Conservation (phyloP, 1,140 invertebrate genomes). For the Calephelis virginiensis region DNA sequence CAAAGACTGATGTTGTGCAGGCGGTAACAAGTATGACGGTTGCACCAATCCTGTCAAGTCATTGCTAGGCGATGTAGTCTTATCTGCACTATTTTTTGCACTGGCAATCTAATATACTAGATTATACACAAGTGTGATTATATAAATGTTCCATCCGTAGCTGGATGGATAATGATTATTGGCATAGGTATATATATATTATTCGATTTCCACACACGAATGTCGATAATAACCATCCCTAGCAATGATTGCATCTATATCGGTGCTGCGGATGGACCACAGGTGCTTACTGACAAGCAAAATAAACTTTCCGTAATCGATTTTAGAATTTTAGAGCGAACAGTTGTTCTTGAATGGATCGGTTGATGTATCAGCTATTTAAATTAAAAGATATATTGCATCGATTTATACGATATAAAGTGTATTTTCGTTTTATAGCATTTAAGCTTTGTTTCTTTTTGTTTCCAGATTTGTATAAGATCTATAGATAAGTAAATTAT, state of each 20-base stretch:
- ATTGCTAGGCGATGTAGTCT: too few species aligned
- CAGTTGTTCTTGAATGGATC: slow-evolving; percentile 51
- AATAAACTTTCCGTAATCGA: slow-evolving; percentile 68
- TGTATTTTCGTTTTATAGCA: slow-evolving; percentile 9
- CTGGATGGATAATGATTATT: too few species aligned
- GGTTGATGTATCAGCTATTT: slow-evolving; percentile 41
- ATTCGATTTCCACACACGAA: background rate
- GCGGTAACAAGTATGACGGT: too few species aligned
- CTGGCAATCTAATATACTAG: too few species aligned
- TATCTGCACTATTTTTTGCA: too few species aligned
- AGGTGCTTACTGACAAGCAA: slow-evolving; percentile 62
- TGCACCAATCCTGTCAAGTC: too few species aligned
- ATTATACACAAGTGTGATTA: too few species aligned
- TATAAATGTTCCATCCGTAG: too few species aligned
- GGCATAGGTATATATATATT: too few species aligned
- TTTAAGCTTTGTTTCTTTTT: slow-evolving; percentile 1
- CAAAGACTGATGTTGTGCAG: too few species aligned
- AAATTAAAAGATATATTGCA: slow-evolving; percentile 19
- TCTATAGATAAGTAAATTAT: too few species aligned
- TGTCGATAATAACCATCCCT: slow-evolving; percentile 24
- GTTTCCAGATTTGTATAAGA: background rate
- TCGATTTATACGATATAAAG: slow-evolving; percentile 20
- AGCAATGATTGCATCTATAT: slow-evolving; percentile 63
- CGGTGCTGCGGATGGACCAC: slow-evolving; percentile 52
- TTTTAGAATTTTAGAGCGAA: slow-evolving; percentile 55